Evolutionary conservation across 2,113 vertebrate species (phyloP).

Genomic region (Telmatochromis brachygnathus): DNA sequence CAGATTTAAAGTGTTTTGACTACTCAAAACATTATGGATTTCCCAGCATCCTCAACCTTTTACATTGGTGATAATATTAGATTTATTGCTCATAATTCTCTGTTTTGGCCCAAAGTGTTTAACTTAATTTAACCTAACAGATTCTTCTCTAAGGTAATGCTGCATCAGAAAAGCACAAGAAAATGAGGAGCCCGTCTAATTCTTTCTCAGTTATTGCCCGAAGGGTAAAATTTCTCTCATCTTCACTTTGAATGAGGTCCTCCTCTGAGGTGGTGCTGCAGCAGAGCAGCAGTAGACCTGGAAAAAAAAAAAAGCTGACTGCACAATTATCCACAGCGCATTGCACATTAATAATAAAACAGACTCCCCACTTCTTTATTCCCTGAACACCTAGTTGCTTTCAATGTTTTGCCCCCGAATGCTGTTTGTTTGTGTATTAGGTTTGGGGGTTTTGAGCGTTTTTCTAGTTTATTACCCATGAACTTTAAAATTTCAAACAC

Average conservation of each 20-base stretch:
- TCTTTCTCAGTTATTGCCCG: slow-evolving; percentile 13
- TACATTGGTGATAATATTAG: not conserved
- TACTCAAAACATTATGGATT: not conserved
- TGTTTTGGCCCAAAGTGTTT: not conserved
- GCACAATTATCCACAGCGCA: slow-evolving; percentile 34
- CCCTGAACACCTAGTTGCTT: not conserved
- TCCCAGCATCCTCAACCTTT: not conserved
- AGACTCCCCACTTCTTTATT: not conserved
- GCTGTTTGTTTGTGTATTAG: not conserved
- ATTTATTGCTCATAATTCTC: not conserved
- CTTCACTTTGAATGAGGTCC: slow-evolving; percentile 24
- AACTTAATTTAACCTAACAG: not conserved
- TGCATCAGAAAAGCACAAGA: not conserved
- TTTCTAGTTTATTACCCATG: not conserved
- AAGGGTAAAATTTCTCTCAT: slow-evolving; percentile 16
- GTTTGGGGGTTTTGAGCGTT: not conserved
- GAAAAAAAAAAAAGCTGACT: slow-evolving; percentile 55
- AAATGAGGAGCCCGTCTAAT: not conserved
- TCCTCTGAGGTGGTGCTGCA: slow-evolving; percentile 36
- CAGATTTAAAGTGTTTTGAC: not conserved
- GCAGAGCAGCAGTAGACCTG: slow-evolving; percentile 18
- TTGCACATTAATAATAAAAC: slow-evolving; percentile 58
- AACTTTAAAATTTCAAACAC: not conserved
- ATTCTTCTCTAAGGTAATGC: slow-evolving; percentile 7
- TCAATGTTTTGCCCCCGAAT: not conserved